Evolutionary conservation across 1,140 invertebrate genomes (phyloP), one percentile per base, ranked within the genome.

Genomic region (Atta texana): DNA sequence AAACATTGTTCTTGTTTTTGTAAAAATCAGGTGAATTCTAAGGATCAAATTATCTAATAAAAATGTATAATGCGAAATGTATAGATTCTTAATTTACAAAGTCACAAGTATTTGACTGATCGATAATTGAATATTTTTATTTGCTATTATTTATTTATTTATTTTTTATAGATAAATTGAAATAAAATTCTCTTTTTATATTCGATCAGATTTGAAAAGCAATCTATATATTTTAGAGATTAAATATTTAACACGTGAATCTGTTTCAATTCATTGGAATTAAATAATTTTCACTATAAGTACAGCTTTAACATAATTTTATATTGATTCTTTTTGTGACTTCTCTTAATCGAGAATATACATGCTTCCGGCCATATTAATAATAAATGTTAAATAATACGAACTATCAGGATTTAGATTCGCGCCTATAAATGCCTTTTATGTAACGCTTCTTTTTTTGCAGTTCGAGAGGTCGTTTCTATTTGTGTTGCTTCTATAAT

Each of bases 141-240:
- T 34, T 44, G 21, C 28, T 31, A 31, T 39, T 57, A 59, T 18
- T 24, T 59, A 57, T 18, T 6, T 57, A 34, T 34, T 5, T 4
- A 34, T 72, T 44, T 24, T n/a, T 44, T n/a, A 74, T 57, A 57
- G 14, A 34, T 75, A 59, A 59, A 57, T 59, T 21, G 5, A 75
- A 39, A 16, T 59, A 39, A 16, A 39, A 21, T 14, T 21, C 18
- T 7, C 4, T 31, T 34, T 7, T 34, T 34, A 21, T 8, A 3
- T 31, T 34, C 6, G n/a, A 14, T 28, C 7, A 75, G n/a, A 57
- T 34, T 57, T 34, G 34, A n/a, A 21, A 57, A 16, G n/a, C 12
- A 71, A 21, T 12, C 2, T 31, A 8, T 28, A 8, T 28, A 31
- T 53, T 55, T 74, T 5, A 1, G 2, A 31, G 10, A 31, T 55